Percentiles rank a stretch among this genome's conserved stretches.
Evolutionary conservation across 1,140 invertebrate species (phyloP).

Genomic region (Tetraneura akinire): DNA sequence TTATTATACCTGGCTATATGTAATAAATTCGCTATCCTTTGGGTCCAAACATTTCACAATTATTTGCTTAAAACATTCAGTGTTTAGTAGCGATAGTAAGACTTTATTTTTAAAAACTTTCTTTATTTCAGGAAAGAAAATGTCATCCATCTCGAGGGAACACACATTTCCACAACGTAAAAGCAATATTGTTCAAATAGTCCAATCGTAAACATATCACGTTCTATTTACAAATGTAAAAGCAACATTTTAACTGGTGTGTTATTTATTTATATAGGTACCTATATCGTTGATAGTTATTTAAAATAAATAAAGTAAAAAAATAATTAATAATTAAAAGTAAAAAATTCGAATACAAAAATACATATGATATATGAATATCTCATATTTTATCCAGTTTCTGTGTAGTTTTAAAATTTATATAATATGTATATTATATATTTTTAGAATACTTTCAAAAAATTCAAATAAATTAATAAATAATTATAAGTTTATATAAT

Average conservation of each 20-base stretch:
- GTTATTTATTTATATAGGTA: not conserved
- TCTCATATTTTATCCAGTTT: too few relatives aligned
- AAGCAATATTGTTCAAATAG: not conserved
- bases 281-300: not conserved
- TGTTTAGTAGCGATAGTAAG: not conserved
- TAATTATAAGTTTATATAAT: too few relatives aligned
- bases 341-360: not conserved
- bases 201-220: not conserved
- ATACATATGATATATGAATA: too few relatives aligned
- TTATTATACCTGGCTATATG: too few relatives aligned
- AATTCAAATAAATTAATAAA: too few relatives aligned
- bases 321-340: not conserved
- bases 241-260: not conserved
- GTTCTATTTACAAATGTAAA: not conserved
- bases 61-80: not conserved
- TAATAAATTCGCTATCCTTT: not conserved
- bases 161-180: not conserved
- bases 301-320: not conserved
- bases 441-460: too few relatives aligned
- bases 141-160: constrained; percentile 11
- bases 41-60: not conserved
- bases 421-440: too few relatives aligned
- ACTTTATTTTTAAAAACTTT: constrained; percentile 14
- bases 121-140: not conserved
- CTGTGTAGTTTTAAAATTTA: too few relatives aligned